Evolutionary conservation across 2,888 invertebrate genomes (phyloP), one percentile per base, ranked within the genome.

Genomic region (Drosophila lacicola): DNA sequence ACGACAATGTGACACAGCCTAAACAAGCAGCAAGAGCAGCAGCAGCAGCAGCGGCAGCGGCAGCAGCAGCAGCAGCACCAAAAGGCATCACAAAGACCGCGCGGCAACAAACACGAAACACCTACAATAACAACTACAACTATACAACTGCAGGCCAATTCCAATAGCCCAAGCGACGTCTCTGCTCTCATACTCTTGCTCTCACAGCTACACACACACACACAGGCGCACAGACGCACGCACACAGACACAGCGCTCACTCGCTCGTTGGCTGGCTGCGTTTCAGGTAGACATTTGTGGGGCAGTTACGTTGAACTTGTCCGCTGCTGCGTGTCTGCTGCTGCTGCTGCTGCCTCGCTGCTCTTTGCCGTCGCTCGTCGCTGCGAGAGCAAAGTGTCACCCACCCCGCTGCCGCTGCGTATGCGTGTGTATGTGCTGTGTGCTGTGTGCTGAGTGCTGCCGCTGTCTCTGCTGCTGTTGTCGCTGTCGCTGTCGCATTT

Each of bases 271-370:
- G 54, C 46, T 67, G 61, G 70, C 78, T 78, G 64, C 54, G 74
- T 58, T 77, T 72, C 83, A 79, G 80, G 80, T 81, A 86, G 83
- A 82, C 82, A 84, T 85, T 90, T 88, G 88, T 89, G 90, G 77
- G 90, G 90, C 91, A 91, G 90, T 91, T 91, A 90, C 90, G 89
- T 89, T 90, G 88, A 89, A 91, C 88, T 91, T 91, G 91, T 91
- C 91, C 91, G 89, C 88, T 90, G 90, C 90, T 90, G 89, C 90
- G 90, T 91, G 83, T 84, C 80, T 78, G 64, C 65, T 63, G 70
- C 62, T 58, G 63, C 34, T 19, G 49, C 36, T 53, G 51, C 41
- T 19, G 33, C 34, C 45, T 19, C 33, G 67, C 58, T 33, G 53
- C 41, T 42, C 33, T 34, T 49, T 55, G 68, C n/a, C 53, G 19